A percentile compares a stretch with the other conserved stretches of the same genome.
phyloP scores from a whole-genome alignment of 2,113 vertebrate species.

The Dunckerocampus dactyliophorus region DNA sequence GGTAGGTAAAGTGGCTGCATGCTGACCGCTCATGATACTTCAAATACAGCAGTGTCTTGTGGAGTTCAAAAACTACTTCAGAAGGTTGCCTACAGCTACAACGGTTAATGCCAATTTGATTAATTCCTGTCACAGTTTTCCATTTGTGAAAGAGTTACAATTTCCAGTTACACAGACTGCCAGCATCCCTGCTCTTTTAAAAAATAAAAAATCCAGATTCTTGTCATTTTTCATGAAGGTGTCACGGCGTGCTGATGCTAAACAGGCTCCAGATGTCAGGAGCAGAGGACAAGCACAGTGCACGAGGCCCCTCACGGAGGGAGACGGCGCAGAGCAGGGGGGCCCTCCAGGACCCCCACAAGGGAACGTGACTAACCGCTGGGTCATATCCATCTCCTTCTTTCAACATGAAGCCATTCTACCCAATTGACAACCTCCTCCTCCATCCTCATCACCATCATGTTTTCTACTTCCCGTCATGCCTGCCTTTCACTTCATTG shows the following conservation, averaged over 20 bases:
- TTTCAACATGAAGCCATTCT: constrained; percentile 53
- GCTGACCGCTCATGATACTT: too few species aligned
- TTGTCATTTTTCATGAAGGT: constrained; percentile 50
- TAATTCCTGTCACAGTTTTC: too few species aligned
- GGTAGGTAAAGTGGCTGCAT: too few species aligned
- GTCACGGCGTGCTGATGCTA: constrained; percentile 56
- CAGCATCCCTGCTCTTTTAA: too few species aligned
- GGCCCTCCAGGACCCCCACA: constrained; percentile 44
- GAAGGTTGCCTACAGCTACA: too few species aligned
- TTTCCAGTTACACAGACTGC: too few species aligned
- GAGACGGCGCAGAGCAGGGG: not conserved
- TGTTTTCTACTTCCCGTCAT: too few species aligned
- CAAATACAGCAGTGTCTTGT: too few species aligned
- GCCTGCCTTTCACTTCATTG: constrained; percentile 25
- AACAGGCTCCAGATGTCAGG: constrained; percentile 72
- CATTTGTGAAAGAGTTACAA: too few species aligned
- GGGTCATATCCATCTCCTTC: constrained; percentile 64
- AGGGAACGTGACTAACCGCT: constrained; percentile 46
- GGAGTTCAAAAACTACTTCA: too few species aligned
- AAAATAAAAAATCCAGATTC: constrained; percentile 6
- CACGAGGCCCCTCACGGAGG: constrained; percentile 37
- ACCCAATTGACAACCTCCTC: not conserved
- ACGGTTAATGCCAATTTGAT: too few species aligned
- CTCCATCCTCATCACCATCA: not conserved
- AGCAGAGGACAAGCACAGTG: constrained; percentile 43